Conservation (phyloP, 1,140 invertebrate species). For the Micrasema minimum region DNA sequence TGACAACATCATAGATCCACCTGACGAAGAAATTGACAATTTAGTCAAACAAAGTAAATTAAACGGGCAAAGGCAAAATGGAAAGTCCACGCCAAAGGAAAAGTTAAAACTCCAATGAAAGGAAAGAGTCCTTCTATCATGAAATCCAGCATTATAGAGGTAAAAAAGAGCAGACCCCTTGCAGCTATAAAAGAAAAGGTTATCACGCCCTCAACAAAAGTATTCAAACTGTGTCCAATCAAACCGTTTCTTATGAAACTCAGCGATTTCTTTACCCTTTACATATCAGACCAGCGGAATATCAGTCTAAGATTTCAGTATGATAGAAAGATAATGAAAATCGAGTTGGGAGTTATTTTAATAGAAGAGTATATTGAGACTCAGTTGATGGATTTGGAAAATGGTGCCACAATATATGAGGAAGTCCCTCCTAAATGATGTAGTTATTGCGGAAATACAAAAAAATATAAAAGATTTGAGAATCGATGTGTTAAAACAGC, state of each 20-base stretch:
- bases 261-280: slow-evolving; percentile 23
- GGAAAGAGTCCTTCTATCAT: neutral
- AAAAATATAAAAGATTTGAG: neutral
- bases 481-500: neutral
- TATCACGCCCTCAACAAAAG: slow-evolving; percentile 1
- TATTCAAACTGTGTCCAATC: slow-evolving; percentile 22
- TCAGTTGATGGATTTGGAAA: neutral
- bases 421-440: neutral
- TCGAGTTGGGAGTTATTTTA: slow-evolving; percentile 28
- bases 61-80: neutral
- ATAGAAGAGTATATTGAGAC: slow-evolving; percentile 23
- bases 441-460: slow-evolving; percentile 15
- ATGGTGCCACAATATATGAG: slow-evolving; percentile 4
- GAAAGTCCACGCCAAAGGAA: slow-evolving; percentile 4
- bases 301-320: slow-evolving; percentile 31
- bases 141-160: neutral
- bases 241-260: slow-evolving; percentile 32
- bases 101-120: neutral
- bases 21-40: slow-evolving; percentile 32
- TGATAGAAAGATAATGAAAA: slow-evolving; percentile 11
- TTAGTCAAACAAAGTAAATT: slow-evolving; percentile 5
- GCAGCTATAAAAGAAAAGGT: slow-evolving; percentile 5
- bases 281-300: slow-evolving; percentile 17
- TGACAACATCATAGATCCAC: slow-evolving; percentile 22
- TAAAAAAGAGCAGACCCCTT: slow-evolving; percentile 11